These are phyloP conservation scores for Alethe castanea DNA, from an alignment of 2,113 vertebrate genomes.

Conservation along the genomic window DNA sequence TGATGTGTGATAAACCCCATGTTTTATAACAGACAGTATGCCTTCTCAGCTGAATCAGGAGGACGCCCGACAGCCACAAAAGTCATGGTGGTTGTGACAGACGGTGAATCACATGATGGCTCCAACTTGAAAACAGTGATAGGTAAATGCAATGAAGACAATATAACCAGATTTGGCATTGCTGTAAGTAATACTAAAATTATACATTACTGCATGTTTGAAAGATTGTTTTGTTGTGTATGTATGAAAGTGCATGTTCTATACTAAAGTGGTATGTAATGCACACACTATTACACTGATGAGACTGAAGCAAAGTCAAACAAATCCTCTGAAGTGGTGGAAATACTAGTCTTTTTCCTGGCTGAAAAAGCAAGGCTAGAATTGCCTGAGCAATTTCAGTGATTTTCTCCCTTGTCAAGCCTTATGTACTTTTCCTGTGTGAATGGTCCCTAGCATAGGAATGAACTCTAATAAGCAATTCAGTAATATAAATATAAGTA, in stretches of 20 bases:
- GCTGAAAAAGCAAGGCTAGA: background rate
- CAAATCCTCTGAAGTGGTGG: background rate
- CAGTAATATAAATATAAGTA: background rate
- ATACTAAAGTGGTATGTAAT: background rate
- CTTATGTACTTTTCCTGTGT: background rate
- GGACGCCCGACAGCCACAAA: constrained; percentile 80
- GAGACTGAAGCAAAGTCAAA: background rate
- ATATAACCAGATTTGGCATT: constrained; percentile 89
- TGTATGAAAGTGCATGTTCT: background rate
- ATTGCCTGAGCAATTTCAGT: background rate
- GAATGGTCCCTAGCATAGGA: background rate
- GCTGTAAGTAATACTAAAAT: constrained; percentile 80
- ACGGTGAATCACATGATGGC: constrained; percentile 88
- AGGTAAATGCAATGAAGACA: constrained; percentile 75
- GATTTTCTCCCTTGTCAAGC: background rate
- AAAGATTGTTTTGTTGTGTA: background rate
- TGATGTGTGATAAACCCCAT: background rate
- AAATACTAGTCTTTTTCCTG: background rate
- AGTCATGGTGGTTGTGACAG: constrained; percentile 93
- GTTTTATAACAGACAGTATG: constrained; percentile 68
- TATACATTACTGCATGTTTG: background rate
- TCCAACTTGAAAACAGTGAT: constrained; percentile 71
- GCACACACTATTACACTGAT: background rate
- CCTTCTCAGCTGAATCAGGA: constrained; percentile 73
- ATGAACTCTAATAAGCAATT: background rate